These are phyloP conservation scores for Sphaerophoria rueppellii DNA, from an alignment of 2,888 invertebrate genomes.

Conservation along the genomic window DNA sequence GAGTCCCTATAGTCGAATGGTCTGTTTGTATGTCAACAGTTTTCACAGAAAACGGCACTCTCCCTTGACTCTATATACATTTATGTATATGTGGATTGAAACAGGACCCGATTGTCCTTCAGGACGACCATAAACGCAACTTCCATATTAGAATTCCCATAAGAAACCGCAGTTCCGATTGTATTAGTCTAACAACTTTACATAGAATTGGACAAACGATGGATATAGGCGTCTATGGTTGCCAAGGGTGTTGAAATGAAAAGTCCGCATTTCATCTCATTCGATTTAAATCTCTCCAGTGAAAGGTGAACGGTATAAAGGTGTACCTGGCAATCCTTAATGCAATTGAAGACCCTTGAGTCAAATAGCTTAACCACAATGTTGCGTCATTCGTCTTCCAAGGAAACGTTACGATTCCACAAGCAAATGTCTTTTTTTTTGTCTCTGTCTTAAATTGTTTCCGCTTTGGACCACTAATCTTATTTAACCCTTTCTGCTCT, in stretches of 20 bases:
- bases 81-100: not conserved
- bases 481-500: constrained; percentile 35
- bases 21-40: no score
- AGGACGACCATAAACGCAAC: constrained; percentile 66
- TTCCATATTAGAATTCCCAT: constrained; percentile 69
- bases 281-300: no score
- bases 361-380: constrained; percentile 66
- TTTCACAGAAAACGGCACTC: constrained; percentile 36
- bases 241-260: not conserved
- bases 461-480: constrained; percentile 61
- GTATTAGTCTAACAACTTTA: constrained; percentile 69
- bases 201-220: constrained; percentile 1
- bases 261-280: no score
- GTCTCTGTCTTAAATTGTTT: constrained; percentile 22
- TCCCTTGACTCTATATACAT: not conserved
- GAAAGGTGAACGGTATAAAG: not conserved
- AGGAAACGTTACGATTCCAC: constrained; percentile 41
- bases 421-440: constrained; percentile 26
- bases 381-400: constrained; percentile 57
- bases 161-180: constrained; percentile 72
- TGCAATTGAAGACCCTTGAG: constrained; percentile 18
- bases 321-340: constrained; percentile 1
- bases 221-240: not conserved
- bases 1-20: not conserved
- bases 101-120: constrained; percentile 32